A percentile compares a stretch with the other conserved stretches of the same genome.
These are phyloP conservation scores for Vesta saturnalis DNA, from an alignment of 2,888 invertebrate species.

Conservation along the genomic window DNA sequence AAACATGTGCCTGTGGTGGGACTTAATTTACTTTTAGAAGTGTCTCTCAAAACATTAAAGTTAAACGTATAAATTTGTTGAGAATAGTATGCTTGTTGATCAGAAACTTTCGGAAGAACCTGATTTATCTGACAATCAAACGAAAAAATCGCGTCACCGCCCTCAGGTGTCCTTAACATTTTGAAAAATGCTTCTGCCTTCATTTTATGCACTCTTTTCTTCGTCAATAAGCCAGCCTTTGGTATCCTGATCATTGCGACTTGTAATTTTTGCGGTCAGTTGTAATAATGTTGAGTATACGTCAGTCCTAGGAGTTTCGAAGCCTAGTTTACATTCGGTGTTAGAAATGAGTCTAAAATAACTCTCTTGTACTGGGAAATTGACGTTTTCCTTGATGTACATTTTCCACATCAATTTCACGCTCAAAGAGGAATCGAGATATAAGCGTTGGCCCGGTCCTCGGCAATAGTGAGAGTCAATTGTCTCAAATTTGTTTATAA, in stretches of 20 bases:
- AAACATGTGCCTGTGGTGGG: not conserved
- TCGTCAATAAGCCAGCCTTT: not conserved
- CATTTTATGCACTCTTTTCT: not conserved
- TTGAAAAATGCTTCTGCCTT: not conserved
- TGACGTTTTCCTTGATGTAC: too few relatives aligned
- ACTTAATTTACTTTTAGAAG: not conserved
- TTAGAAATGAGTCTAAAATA: not conserved
- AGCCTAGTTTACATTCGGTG: not conserved
- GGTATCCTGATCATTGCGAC: not conserved
- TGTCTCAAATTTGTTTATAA: not conserved
- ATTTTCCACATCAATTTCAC: too few relatives aligned
- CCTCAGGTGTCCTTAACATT: not conserved
- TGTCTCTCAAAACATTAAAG: not conserved
- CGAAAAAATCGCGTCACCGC: not conserved
- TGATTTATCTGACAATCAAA: too few relatives aligned
- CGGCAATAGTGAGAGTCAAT: not conserved
- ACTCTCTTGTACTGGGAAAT: not conserved
- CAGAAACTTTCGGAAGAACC: too few relatives aligned
- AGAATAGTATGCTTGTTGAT: not conserved
- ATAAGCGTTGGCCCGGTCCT: not conserved
- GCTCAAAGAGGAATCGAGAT: not conserved
- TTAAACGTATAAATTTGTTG: not conserved
- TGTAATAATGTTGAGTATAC: not conserved
- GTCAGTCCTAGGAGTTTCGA: slow-evolving; percentile 12
- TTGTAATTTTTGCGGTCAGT: not conserved